Conservation (phyloP, 2,113 vertebrate genomes). For the Tetrax tetrax region DNA sequence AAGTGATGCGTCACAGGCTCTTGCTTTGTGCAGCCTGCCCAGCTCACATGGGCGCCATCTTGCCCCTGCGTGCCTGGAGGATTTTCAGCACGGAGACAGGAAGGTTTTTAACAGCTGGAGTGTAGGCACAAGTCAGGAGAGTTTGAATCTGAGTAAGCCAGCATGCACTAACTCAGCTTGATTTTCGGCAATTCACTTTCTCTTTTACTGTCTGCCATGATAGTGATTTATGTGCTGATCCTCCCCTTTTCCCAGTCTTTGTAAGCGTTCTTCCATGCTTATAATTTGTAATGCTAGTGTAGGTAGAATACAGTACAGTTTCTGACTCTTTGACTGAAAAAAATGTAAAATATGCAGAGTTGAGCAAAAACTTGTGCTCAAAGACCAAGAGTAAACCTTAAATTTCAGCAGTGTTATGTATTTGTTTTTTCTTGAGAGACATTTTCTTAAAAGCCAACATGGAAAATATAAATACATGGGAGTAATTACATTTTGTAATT, state of each 20-base stretch:
- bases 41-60: fast-evolving
- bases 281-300: background rate
- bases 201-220: background rate
- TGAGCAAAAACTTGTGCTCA: background rate
- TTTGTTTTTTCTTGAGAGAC: background rate
- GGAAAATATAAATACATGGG: background rate
- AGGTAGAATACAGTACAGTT: too few species aligned
- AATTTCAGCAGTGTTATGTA: background rate
- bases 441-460: background rate
- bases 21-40: background rate
- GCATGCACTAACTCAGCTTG: fast-evolving
- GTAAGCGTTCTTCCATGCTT: background rate
- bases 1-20: fast-evolving
- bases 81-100: background rate
- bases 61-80: fast-evolving
- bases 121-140: background rate
- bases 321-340: background rate
- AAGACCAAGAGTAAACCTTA: background rate
- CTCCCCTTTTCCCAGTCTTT: background rate
- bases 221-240: background rate
- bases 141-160: background rate
- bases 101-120: background rate
- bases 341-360: background rate
- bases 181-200: background rate
- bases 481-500: background rate